Conservation (phyloP, 2,797 vertebrate species). For the Gobio occitaniae region DNA sequence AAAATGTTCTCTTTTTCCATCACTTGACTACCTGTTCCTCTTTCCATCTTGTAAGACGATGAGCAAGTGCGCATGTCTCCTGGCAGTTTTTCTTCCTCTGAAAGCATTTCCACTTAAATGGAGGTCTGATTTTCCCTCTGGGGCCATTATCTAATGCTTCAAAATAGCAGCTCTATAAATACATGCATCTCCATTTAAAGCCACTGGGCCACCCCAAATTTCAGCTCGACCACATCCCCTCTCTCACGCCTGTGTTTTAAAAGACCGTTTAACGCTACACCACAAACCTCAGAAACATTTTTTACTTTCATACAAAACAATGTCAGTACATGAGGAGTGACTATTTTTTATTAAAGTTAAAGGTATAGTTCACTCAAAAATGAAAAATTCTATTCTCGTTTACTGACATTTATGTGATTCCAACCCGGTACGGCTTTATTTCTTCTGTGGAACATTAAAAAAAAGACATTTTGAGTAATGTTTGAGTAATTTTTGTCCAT, state of each 20-base stretch:
- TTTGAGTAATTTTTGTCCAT: not conserved
- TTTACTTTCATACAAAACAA: not conserved
- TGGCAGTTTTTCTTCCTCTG: constrained; percentile 28
- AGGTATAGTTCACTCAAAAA: not conserved
- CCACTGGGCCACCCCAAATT: constrained; percentile 42
- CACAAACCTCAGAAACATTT: not conserved
- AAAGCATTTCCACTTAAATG: constrained; percentile 49
- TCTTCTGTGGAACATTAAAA: not conserved
- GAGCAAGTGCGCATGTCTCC: constrained; percentile 26
- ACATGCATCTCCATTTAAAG: constrained; percentile 43
- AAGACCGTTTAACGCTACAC: not conserved
- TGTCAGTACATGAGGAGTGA: not conserved
- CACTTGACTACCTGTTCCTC: not conserved
- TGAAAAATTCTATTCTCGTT: not conserved
- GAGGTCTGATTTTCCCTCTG: constrained; percentile 56
- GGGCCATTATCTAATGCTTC: constrained; percentile 57
- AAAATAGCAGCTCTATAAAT: constrained; percentile 55
- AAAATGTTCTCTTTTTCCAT: not conserved
- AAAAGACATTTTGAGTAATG: not conserved
- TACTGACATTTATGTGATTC: not conserved
- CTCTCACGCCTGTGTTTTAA: not conserved
- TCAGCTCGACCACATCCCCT: not conserved
- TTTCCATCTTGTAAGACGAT: not conserved
- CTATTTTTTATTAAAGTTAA: not conserved
- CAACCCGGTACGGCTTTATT: not conserved